phyloP scores from a whole-genome alignment of 2,797 vertebrate species.

The Glossophaga mutica region DNA sequence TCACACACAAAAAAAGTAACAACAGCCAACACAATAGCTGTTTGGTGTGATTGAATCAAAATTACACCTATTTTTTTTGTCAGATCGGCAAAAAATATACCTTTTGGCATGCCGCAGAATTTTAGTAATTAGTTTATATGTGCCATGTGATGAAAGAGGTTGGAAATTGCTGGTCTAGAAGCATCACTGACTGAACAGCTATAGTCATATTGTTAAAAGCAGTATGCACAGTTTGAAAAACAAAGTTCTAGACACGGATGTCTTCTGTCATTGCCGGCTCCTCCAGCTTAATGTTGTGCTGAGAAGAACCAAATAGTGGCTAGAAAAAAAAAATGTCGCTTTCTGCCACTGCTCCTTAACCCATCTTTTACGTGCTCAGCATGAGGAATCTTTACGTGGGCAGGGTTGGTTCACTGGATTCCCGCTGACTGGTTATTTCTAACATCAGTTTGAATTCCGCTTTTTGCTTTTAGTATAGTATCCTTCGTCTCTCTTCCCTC shows the following conservation, averaged over 20 bases:
- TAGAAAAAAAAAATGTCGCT: slow-evolving; percentile 75
- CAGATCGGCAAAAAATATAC: neutral
- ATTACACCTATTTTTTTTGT: neutral
- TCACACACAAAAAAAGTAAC: neutral
- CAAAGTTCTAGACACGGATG: slow-evolving; percentile 78
- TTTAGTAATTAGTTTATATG: neutral
- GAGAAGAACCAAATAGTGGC: slow-evolving; percentile 65
- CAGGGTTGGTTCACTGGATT: slow-evolving; percentile 52
- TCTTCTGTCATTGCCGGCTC: slow-evolving; percentile 74
- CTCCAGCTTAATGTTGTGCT: slow-evolving; percentile 75
- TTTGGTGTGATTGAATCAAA: neutral
- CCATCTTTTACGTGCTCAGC: neutral
- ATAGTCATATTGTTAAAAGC: slow-evolving; percentile 80
- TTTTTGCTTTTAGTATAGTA: neutral
- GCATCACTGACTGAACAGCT: slow-evolving; percentile 79
- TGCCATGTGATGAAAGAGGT: neutral
- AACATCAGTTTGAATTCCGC: slow-evolving; percentile 55
- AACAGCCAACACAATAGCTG: neutral
- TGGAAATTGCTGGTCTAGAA: slow-evolving; percentile 61
- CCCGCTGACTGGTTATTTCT: slow-evolving; percentile 59
- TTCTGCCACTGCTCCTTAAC: slow-evolving; percentile 41
- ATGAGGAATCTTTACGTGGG: neutral
- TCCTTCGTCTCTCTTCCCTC: neutral
- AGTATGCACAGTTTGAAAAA: slow-evolving; percentile 77
- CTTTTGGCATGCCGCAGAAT: neutral